phyloP scores from a whole-genome alignment of 2,888 invertebrate genomes.

The Mamestra brassicae region DNA sequence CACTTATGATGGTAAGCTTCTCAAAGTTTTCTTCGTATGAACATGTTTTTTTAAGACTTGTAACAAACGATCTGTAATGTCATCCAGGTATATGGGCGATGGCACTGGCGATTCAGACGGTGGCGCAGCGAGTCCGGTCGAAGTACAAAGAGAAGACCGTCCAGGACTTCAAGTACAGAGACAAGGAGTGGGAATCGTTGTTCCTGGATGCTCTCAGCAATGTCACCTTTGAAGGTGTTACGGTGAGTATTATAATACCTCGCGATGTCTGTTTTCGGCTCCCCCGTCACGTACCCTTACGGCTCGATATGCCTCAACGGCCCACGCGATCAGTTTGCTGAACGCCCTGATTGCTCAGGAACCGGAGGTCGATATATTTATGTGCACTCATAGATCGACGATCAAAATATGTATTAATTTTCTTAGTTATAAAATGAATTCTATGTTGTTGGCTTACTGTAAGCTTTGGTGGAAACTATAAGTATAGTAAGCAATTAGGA shows the following conservation, averaged over 20 bases:
- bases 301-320: too few relatives aligned
- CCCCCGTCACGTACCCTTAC: too few relatives aligned
- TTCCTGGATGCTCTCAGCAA: constrained; percentile 97
- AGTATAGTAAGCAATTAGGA: too few relatives aligned
- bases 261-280: too few relatives aligned
- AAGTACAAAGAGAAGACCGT: constrained; percentile 94
- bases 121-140: constrained; percentile 94
- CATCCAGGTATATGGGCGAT: constrained; percentile 96
- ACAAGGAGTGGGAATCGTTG: constrained; percentile 96
- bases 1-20: constrained; percentile 96
- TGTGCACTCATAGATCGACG: too few relatives aligned
- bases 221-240: constrained; percentile 98
- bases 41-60: not conserved
- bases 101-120: constrained; percentile 97
- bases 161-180: constrained; percentile 95
- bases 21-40: not conserved
- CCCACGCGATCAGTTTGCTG: too few relatives aligned
- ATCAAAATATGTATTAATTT: too few relatives aligned
- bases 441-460: too few relatives aligned
- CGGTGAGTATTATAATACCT: constrained; percentile 84
- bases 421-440: too few relatives aligned
- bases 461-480: too few relatives aligned
- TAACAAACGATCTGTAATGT: not conserved
- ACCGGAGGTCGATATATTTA: too few relatives aligned
- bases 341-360: too few relatives aligned